Evolutionary conservation across 2,797 vertebrate species (phyloP).

Genomic region (Ispidina picta): DNA sequence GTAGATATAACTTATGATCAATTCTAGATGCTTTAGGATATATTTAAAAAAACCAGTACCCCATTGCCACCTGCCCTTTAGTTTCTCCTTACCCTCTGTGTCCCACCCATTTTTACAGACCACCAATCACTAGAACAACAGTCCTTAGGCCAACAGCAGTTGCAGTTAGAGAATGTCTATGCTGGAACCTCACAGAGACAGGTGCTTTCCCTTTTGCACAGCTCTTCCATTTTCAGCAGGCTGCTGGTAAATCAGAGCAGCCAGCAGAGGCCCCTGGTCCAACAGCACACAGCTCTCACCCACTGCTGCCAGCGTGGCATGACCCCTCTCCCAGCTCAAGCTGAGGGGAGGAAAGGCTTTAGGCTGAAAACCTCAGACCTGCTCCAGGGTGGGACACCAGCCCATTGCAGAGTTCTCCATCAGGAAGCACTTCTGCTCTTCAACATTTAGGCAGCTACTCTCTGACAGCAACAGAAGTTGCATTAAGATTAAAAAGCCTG

Average conservation of each 20-base stretch:
- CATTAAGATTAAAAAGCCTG: neutral
- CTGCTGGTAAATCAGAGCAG: neutral
- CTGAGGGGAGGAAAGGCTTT: neutral
- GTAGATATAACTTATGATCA: neutral
- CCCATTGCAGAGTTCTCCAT: neutral
- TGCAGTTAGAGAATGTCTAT: neutral
- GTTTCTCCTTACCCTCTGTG: neutral
- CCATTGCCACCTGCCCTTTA: neutral
- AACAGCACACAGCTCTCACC: neutral
- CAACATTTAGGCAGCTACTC: neutral
- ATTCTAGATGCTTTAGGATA: neutral
- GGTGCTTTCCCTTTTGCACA: neutral
- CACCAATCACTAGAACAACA: neutral
- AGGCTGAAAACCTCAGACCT: neutral
- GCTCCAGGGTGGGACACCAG: neutral
- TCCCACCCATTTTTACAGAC: neutral
- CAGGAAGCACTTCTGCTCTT: neutral
- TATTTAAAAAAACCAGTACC: neutral
- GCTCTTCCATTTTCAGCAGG: neutral
- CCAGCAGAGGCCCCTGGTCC: neutral
- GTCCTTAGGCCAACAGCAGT: neutral
- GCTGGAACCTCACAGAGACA: neutral
- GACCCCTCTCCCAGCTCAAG: neutral
- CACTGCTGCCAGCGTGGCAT: neutral
- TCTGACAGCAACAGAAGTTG: neutral